Evolutionary conservation across 2,113 vertebrate species (phyloP).

Genomic region (Falcunculus frontatus): DNA sequence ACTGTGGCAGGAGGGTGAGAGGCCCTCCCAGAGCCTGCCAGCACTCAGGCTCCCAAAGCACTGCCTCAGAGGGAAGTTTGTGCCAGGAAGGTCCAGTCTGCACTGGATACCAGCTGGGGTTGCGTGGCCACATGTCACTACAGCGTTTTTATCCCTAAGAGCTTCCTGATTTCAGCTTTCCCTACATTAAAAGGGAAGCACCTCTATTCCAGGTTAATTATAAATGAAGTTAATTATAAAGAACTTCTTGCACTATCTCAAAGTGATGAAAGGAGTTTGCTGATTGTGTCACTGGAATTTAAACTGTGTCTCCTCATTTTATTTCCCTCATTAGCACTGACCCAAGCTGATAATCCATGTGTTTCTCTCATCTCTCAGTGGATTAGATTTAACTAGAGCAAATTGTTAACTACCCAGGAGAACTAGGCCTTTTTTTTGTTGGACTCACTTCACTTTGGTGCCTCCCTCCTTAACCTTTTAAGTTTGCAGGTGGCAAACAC

Average conservation of each 20-base stretch:
- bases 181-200: neutral
- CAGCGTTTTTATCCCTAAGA: neutral
- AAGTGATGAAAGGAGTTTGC: conserved; percentile 4
- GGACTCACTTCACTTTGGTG: neutral
- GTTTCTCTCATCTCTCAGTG: neutral
- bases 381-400: conserved; percentile 3
- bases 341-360: neutral
- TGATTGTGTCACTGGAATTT: conserved; percentile 3
- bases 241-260: neutral
- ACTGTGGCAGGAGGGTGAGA: neutral
- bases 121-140: neutral
- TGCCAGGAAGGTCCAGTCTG: neutral
- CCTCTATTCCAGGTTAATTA: conserved; percentile 4
- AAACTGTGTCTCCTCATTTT: neutral
- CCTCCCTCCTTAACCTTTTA: neutral
- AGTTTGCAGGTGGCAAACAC: neutral
- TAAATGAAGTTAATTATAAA: conserved; percentile 25
- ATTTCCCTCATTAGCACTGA: conserved; percentile 16
- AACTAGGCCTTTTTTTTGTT: neutral
- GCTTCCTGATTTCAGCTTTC: neutral
- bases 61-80: neutral
- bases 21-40: neutral
- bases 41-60: neutral
- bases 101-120: neutral
- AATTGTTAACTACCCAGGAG: neutral